phyloP scores from a whole-genome alignment of 2,888 invertebrate genomes.

The Coenonympha arcania region DNA sequence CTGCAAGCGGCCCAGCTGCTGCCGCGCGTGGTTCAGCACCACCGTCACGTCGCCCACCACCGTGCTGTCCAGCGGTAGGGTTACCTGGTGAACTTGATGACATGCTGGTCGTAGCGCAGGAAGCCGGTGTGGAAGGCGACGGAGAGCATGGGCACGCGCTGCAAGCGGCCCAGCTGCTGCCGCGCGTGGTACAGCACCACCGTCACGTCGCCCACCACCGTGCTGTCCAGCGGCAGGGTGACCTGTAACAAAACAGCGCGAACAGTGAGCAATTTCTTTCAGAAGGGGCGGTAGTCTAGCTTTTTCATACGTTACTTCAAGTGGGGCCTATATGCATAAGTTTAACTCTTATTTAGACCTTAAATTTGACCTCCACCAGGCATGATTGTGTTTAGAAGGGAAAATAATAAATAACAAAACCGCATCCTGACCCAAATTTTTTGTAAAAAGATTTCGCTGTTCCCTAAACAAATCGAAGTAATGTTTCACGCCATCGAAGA shows the following conservation, averaged over 20 bases:
- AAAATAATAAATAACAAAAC: too few species aligned
- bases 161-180: conserved; percentile 86
- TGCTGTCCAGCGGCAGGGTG: conserved; percentile 80
- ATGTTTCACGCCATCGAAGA: too few species aligned
- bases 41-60: conserved; percentile 91
- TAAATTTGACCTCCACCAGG: too few species aligned
- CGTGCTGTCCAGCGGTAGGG: conserved; percentile 81
- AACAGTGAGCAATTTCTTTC: too few species aligned
- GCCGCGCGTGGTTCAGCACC: conserved; percentile 87
- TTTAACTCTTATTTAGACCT: too few species aligned
- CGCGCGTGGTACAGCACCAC: conserved; percentile 88
- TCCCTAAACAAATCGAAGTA: too few species aligned
- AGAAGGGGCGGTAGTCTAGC: too few species aligned
- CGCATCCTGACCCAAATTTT: too few species aligned
- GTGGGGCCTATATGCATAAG: too few species aligned
- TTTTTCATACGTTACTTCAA: too few species aligned
- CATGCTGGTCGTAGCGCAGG: conserved; percentile 81
- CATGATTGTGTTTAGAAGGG: too few species aligned
- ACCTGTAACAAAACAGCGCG: conserved; percentile 45
- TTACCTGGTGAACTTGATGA: conserved; percentile 80
- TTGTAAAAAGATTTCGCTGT: too few species aligned
- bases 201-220: conserved; percentile 89
- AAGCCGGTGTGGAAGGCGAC: conserved; percentile 93
- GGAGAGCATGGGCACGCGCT: conserved; percentile 89
- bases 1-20: conserved; percentile 86